phyloP scores from a whole-genome alignment of 2,113 vertebrate genomes.

The Gobiocypris rarus region DNA sequence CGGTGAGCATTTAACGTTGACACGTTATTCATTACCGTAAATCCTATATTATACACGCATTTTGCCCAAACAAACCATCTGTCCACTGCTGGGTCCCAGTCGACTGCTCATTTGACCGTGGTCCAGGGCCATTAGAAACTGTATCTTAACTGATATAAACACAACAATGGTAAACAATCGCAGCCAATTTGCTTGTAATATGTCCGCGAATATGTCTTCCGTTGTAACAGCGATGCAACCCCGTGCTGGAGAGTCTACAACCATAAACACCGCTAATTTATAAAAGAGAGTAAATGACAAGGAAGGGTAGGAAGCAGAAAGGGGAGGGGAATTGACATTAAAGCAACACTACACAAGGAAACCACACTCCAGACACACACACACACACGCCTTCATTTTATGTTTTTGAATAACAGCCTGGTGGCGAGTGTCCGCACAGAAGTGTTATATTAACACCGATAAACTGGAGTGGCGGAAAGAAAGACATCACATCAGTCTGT shows the following conservation, averaged over 20 bases:
- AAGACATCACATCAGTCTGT: slow-evolving; percentile 39
- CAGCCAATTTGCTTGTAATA: background rate
- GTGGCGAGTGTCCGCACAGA: slow-evolving; percentile 60
- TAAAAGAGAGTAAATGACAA: slow-evolving; percentile 67
- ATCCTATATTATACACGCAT: background rate
- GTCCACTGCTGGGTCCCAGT: background rate
- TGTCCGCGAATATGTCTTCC: background rate
- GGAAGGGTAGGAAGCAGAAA: slow-evolving; percentile 68
- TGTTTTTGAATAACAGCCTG: slow-evolving; percentile 74
- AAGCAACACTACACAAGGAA: slow-evolving; percentile 78
- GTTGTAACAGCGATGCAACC: background rate
- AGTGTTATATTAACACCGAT: slow-evolving; percentile 49
- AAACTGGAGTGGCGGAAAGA: slow-evolving; percentile 48
- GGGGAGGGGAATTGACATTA: slow-evolving; percentile 76
- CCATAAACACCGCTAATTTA: slow-evolving; percentile 44
- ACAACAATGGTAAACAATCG: slow-evolving; percentile 24
- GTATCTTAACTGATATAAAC: slow-evolving; percentile 11
- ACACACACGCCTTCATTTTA: slow-evolving; percentile 73
- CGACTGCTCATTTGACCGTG: slow-evolving; percentile 30
- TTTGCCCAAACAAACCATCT: background rate
- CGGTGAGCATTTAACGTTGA: too few species aligned
- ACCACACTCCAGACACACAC: slow-evolving; percentile 66
- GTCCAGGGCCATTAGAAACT: background rate
- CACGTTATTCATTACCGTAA: slow-evolving; percentile 41
- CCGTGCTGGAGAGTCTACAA: background rate